Percentiles rank a stretch among this genome's conserved stretches.
Conservation (phyloP, 2,888 invertebrate genomes). For the Bruchidius siliquastri region DNA sequence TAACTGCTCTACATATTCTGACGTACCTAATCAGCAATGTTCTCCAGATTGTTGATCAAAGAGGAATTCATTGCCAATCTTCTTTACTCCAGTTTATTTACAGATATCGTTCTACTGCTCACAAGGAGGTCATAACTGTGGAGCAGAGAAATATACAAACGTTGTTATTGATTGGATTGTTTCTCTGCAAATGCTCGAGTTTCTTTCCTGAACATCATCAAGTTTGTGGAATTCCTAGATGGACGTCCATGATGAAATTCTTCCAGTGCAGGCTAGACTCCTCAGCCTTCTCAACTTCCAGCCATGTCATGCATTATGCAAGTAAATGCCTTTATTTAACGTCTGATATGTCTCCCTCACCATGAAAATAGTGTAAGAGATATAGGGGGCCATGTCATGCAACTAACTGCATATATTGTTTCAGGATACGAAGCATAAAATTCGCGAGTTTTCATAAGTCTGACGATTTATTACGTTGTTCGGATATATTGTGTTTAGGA, state of each 20-base stretch:
- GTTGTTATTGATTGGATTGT: too few species aligned
- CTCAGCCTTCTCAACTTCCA: background rate
- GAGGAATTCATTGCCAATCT: too few species aligned
- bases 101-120: too few species aligned
- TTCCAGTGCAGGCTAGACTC: background rate
- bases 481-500: too few species aligned
- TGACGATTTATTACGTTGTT: background rate
- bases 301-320: background rate
- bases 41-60: too few species aligned
- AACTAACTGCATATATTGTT: background rate
- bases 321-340: background rate
- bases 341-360: background rate
- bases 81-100: too few species aligned
- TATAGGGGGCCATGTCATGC: background rate
- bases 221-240: background rate
- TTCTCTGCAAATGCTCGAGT: too few species aligned
- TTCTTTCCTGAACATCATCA: background rate
- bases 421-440: background rate
- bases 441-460: background rate
- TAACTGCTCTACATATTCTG: too few species aligned
- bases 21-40: too few species aligned
- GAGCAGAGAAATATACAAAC: too few species aligned
- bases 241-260: background rate
- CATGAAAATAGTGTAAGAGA: background rate
- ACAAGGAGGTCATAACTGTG: too few species aligned